These are phyloP conservation scores for Chunga burmeisteri DNA, from an alignment of 2,113 vertebrate genomes.

Conservation along the genomic window DNA sequence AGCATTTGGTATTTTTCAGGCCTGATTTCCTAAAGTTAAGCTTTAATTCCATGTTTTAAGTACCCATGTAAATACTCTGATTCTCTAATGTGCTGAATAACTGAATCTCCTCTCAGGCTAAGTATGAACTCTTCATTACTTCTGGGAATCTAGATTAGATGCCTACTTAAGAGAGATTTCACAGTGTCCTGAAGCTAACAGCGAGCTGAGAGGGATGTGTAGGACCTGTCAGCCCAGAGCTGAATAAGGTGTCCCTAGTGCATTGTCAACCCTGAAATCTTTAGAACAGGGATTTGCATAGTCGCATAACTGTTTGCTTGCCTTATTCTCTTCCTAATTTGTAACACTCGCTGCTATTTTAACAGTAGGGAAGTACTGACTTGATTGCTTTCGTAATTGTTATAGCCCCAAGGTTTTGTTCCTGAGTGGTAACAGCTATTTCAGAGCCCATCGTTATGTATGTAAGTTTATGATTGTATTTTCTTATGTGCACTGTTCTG, in stretches of 20 bases:
- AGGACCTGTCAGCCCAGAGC: not conserved
- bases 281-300: not conserved
- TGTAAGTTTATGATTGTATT: not conserved
- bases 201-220: not conserved
- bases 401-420: not conserved
- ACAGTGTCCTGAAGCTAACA: not conserved
- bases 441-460: not conserved
- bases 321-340: not conserved
- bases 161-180: not conserved
- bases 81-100: not conserved
- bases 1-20: not conserved
- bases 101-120: not conserved
- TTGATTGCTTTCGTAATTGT: not conserved
- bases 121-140: not conserved
- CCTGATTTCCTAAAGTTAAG: not conserved
- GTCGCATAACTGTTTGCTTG: not conserved
- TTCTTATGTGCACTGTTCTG: not conserved
- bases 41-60: not conserved
- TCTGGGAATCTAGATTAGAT: not conserved
- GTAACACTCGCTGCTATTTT: not conserved
- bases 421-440: not conserved
- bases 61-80: not conserved
- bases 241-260: not conserved
- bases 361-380: not conserved
- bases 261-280: not conserved